These are phyloP conservation scores for Australoheros facetus DNA, from an alignment of 2,797 vertebrate species.

Conservation along the genomic window DNA sequence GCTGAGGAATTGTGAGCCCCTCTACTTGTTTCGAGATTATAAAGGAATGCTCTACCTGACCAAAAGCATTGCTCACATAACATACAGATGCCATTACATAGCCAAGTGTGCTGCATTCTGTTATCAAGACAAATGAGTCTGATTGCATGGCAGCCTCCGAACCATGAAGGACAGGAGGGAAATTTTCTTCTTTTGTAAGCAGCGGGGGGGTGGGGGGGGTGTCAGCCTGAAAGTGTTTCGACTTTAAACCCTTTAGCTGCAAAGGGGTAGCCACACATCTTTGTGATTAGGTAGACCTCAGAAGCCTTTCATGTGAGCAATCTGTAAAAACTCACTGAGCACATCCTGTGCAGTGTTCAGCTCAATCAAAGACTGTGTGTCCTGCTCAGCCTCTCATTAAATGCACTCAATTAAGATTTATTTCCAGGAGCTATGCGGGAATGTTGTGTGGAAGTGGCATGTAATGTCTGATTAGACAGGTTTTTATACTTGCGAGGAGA, in stretches of 20 bases:
- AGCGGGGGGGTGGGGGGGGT: neutral
- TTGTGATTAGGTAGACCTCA: slow-evolving; percentile 76
- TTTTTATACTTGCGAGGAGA: slow-evolving; percentile 39
- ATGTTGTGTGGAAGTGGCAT: slow-evolving; percentile 27
- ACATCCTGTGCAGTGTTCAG: slow-evolving; percentile 72
- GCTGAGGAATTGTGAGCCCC: slow-evolving; percentile 8
- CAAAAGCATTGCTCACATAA: slow-evolving; percentile 57
- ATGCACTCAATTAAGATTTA: slow-evolving; percentile 56
- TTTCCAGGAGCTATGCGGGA: slow-evolving; percentile 49
- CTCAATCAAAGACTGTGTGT: slow-evolving; percentile 66
- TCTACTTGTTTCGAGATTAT: slow-evolving; percentile 26
- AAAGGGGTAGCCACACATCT: slow-evolving; percentile 69
- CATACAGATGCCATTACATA: slow-evolving; percentile 64
- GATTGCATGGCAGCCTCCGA: slow-evolving; percentile 46
- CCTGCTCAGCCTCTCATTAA: slow-evolving; percentile 71
- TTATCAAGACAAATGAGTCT: slow-evolving; percentile 66
- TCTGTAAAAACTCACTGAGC: slow-evolving; percentile 71
- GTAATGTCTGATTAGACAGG: slow-evolving; percentile 11
- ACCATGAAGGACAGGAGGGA: slow-evolving; percentile 22
- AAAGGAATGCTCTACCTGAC: slow-evolving; percentile 55
- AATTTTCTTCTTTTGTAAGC: slow-evolving; percentile 33
- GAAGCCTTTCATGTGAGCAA: slow-evolving; percentile 74
- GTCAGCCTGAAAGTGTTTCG: slow-evolving; percentile 65
- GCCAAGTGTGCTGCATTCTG: slow-evolving; percentile 52
- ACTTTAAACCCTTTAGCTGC: slow-evolving; percentile 57